Conservation (phyloP, 2,113 vertebrate genomes). For the Caranx melampygus region DNA sequence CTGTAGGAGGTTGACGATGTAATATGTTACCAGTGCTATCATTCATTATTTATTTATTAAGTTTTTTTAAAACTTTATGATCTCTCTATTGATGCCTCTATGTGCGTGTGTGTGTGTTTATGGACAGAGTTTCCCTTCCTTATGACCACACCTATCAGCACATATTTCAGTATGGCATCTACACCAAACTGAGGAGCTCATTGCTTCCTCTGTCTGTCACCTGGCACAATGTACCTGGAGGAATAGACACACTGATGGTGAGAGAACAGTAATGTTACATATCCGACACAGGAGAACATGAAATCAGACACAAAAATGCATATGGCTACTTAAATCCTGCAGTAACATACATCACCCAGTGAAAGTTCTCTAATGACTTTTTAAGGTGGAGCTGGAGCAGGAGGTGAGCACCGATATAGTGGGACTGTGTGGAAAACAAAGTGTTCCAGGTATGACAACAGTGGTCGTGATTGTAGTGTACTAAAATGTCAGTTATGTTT, state of each 20-base stretch:
- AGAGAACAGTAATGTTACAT: conserved; percentile 23
- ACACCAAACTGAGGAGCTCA: conserved; percentile 75
- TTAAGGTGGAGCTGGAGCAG: conserved; percentile 77
- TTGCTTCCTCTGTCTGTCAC: conserved; percentile 77
- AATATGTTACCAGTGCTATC: not conserved
- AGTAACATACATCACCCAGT: not conserved
- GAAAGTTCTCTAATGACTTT: not conserved
- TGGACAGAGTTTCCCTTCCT: conserved; percentile 78
- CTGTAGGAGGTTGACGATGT: not conserved
- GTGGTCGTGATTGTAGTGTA: not conserved
- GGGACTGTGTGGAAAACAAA: conserved; percentile 77
- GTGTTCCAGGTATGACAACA: conserved; percentile 27
- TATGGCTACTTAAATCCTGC: not conserved
- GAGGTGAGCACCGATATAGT: conserved; percentile 58
- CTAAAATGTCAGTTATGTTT: not conserved
- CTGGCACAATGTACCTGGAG: conserved; percentile 70
- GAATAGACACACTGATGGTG: conserved; percentile 76
- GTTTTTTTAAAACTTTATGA: not conserved
- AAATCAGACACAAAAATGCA: not conserved
- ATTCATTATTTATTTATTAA: not conserved
- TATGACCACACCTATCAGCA: conserved; percentile 83
- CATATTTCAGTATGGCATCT: conserved; percentile 78
- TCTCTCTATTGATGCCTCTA: not conserved
- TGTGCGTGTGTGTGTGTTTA: not conserved
- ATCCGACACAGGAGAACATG: not conserved